phyloP scores from a whole-genome alignment of 2,888 invertebrate genomes.

The Neria commutata region DNA sequence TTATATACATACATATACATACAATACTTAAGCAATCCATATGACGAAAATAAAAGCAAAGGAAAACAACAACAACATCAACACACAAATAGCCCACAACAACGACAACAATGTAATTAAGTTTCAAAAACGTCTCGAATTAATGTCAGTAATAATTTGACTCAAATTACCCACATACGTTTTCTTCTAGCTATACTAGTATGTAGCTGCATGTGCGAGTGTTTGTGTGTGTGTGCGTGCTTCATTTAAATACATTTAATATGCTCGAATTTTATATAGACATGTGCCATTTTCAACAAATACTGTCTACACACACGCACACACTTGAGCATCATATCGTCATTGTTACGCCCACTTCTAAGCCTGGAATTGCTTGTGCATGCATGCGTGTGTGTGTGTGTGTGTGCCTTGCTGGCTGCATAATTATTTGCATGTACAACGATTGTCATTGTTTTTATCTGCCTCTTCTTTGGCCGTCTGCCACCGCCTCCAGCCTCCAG shows the following conservation, averaged over 20 bases:
- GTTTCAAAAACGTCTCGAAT: too few species aligned
- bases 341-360: neutral
- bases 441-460: neutral
- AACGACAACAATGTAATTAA: too few species aligned
- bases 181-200: neutral
- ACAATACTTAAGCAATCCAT: too few species aligned
- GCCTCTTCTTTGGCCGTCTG: neutral
- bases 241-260: too few species aligned
- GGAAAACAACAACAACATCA: too few species aligned
- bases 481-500: too few species aligned
- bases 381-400: neutral
- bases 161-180: neutral
- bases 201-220: too few species aligned
- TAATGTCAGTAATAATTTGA: slow-evolving; percentile 2
- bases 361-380: neutral
- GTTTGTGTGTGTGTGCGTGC: too few species aligned
- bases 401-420: neutral
- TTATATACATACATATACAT: too few species aligned
- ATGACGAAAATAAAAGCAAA: too few species aligned
- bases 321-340: neutral
- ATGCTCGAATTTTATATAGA: neutral
- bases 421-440: neutral
- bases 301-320: neutral
- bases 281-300: slow-evolving; percentile 2
- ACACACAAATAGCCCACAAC: too few species aligned